Evolutionary conservation across 2,113 vertebrate species (phyloP).

Genomic region (Callorhinus ursinus): DNA sequence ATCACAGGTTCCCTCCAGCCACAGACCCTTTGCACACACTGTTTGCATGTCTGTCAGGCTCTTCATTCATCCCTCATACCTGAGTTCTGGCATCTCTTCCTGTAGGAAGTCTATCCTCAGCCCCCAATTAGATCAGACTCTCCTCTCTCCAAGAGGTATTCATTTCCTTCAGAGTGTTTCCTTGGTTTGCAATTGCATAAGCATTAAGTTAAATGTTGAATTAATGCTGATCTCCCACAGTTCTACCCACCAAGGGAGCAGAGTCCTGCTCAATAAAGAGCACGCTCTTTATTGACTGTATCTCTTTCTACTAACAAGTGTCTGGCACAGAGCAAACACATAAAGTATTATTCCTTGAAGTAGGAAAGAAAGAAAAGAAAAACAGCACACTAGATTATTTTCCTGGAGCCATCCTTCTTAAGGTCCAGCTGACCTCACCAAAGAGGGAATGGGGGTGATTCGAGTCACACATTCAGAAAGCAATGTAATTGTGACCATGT

Average conservation of each 20-base stretch:
- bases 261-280: no score
- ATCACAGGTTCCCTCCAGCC: not conserved
- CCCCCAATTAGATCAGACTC: not conserved
- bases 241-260: not conserved
- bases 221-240: not conserved
- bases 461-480: not conserved
- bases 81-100: not conserved
- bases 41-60: not conserved
- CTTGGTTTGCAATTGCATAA: not conserved
- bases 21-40: not conserved
- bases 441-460: not conserved
- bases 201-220: not conserved
- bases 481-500: not conserved
- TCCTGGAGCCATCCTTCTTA: not conserved
- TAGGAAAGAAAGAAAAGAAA: not conserved
- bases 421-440: not conserved
- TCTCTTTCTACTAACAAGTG: not conserved
- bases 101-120: not conserved
- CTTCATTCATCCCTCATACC: slow-evolving; percentile 5
- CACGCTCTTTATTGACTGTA: not conserved
- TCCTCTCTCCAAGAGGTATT: not conserved
- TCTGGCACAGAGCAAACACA: not conserved
- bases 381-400: not conserved
- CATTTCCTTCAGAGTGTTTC: not conserved
- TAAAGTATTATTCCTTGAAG: not conserved